Evolutionary conservation across 2,113 vertebrate species (phyloP), one percentile per base, ranked within the genome.

Genomic region (Coptodon rendalli): DNA sequence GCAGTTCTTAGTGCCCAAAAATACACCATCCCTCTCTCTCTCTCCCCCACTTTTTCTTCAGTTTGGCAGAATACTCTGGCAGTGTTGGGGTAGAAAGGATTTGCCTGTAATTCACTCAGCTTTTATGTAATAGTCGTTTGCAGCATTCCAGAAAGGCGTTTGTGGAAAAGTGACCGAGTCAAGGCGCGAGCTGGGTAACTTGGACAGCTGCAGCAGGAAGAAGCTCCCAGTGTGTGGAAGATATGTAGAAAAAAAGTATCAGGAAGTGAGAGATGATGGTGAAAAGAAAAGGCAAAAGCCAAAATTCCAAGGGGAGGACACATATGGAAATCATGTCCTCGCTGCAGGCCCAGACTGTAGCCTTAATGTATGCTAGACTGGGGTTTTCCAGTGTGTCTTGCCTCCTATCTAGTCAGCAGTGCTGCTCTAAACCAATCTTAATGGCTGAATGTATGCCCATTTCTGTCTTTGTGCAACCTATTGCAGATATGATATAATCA

Each of bases 41-140:
- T 73, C 83, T 14, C 36, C 36, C 11, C 52, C 84, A 86, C 80
- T 83, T 76, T 66, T 82, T 86, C 50, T 40, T 52, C 34, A 52
- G 88, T 92, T 88, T 94, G 90, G 90, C 88, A 87, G 79, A 45
- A 73, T 52, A 61, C 83, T 93, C 87, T 89, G 88, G 86, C 91
- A 93, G 86, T 91, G 93, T 92, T 86, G 83, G 88, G 90, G 93
- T 89, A 93, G 92, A 93, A 91, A 93, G 91, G 94, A 96, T 96
- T 96, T 95, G 93, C 93, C 91, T 92, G 91, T 93, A 96, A 96
- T 88, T 96, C 91, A 95, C 93, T 94, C 89, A 86, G 89, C 91
- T 94, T 96, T 94, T 92, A 92, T 93, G 93, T 94, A 93, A 93
- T 94, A 93, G 89, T 90, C 31, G 68, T 89, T 93, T 93, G 93